Evolutionary conservation across 2,888 invertebrate species (phyloP), one percentile per base, ranked within the genome.

Genomic region (Stramonita haemastoma): DNA sequence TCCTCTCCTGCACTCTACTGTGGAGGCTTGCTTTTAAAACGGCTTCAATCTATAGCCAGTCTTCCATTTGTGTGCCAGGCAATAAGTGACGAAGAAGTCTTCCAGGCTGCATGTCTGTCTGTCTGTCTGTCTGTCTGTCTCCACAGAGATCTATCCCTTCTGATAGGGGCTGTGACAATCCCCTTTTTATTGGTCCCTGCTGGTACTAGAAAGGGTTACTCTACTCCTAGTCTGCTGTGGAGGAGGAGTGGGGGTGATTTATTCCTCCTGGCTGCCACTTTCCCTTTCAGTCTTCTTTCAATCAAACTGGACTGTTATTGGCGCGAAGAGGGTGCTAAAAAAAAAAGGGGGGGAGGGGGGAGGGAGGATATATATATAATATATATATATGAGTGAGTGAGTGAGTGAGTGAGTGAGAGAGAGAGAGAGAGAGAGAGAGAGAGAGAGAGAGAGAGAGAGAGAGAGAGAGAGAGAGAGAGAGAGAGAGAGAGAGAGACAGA

Each of bases 401-500:
- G 36, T 32, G 1, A 34, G 81, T 13, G 22, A 34, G 81, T 32
- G 6, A 5, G 81, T 32, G 81, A 81, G 81, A 81, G 34, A 81
- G 34, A 81, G 81, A 81, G 81, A 81, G 34, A 34, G 83, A 87
- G 36, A 87, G 29, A 46, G 26, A 29, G 66, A 73, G 34, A 87
- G 66, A 87, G 36, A 87, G n/a, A 70, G 77, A 77, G 77, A 87
- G 46, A 73, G 26, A 77, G 46, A 73, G 73, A 73, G 26, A 26
- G 73, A 73, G 73, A 73, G 73, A 73, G 73, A n/a, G 29, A 0
- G 73, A 0, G 22, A 13, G 29, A n/a, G 73, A n/a, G 22, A 8
- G 66, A 17, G 17, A 17, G 66, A 17, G 66, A 66, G 66, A 66
- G 66, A 17, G 66, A 17, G 11, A 17, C 19, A 22, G 66, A 17